Conservation (phyloP, 2,888 invertebrate species). For the Hypena proboscidalis region DNA sequence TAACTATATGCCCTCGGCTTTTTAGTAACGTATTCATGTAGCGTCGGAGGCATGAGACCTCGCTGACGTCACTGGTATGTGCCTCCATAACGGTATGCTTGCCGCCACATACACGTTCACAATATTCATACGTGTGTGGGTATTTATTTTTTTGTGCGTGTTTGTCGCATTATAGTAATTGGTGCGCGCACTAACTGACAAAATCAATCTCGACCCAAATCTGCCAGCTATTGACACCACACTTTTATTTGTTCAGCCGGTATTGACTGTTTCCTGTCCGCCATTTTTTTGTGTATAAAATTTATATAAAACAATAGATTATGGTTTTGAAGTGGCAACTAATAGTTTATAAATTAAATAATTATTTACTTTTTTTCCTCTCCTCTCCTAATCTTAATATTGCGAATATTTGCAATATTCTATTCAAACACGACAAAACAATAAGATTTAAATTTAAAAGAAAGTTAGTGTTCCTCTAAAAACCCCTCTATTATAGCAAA, state of each 20-base stretch:
- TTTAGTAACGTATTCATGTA: slow-evolving; percentile 75
- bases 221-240: slow-evolving; percentile 44
- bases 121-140: slow-evolving; percentile 19
- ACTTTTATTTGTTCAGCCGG: slow-evolving; percentile 42
- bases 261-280: slow-evolving; percentile 44
- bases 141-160: slow-evolving; percentile 48
- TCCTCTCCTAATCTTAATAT: too few relatives aligned
- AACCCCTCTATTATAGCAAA: slow-evolving; percentile 49
- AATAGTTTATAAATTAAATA: too few relatives aligned
- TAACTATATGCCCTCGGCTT: slow-evolving; percentile 63
- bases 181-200: slow-evolving; percentile 66
- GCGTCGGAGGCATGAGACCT: slow-evolving; percentile 77
- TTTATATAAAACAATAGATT: too few relatives aligned
- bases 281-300: slow-evolving; percentile 9
- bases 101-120: slow-evolving; percentile 71
- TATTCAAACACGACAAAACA: neutral
- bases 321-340: too few relatives aligned
- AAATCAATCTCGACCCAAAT: slow-evolving; percentile 75
- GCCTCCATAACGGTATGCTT: slow-evolving; percentile 84
- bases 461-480: slow-evolving; percentile 25
- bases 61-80: slow-evolving; percentile 84
- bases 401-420: too few relatives aligned
- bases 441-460: slow-evolving; percentile 18
- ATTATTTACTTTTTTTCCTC: too few relatives aligned
- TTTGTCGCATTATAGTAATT: slow-evolving; percentile 68